phyloP scores from a whole-genome alignment of 2,888 invertebrate species.

The Neoitamus cyanurus region DNA sequence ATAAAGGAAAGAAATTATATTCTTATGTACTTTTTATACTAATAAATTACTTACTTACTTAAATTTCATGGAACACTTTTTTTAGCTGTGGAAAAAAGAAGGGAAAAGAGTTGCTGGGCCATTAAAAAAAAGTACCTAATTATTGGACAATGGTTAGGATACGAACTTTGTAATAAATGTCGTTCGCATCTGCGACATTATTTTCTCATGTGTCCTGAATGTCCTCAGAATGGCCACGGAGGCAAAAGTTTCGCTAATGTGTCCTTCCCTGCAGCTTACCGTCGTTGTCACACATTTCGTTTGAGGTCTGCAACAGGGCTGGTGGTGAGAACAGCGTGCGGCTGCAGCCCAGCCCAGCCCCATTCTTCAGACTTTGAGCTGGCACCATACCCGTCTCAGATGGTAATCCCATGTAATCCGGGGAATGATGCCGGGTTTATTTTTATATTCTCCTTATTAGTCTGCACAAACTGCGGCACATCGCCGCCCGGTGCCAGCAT shows the following conservation, averaged over 20 bases:
- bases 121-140: too few relatives aligned
- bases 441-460: conserved; percentile 35
- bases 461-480: conserved; percentile 20
- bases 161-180: neutral
- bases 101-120: too few relatives aligned
- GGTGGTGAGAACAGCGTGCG: neutral
- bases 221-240: neutral
- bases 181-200: neutral
- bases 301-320: neutral
- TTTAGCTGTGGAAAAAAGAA: too few relatives aligned
- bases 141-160: too few relatives aligned
- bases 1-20: too few relatives aligned
- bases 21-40: too few relatives aligned
- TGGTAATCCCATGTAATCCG: conserved; percentile 38
- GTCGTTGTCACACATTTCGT: neutral
- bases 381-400: neutral
- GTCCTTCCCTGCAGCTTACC: neutral
- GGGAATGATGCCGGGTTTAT: conserved; percentile 33
- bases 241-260: neutral
- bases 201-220: neutral
- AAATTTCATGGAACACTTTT: too few relatives aligned
- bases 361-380: neutral
- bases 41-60: too few relatives aligned
- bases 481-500: neutral
- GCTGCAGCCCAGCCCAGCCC: neutral